These are phyloP conservation scores for Otolemur crassicaudatus DNA, from an alignment of 2,797 vertebrate genomes.

Conservation along the genomic window DNA sequence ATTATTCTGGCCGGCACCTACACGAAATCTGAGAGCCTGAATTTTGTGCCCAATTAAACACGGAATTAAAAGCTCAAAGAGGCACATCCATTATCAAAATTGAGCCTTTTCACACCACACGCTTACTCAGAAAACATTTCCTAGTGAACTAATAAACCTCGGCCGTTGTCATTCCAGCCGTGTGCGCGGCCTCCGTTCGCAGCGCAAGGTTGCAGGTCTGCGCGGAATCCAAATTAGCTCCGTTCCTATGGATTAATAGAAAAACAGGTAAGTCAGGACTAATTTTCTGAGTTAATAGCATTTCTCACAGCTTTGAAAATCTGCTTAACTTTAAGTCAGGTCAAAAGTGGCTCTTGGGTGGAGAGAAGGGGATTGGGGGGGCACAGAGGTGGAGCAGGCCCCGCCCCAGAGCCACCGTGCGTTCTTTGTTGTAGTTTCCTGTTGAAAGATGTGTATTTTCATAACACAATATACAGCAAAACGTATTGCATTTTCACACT, in stretches of 20 bases:
- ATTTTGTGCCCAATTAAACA: slow-evolving; percentile 81
- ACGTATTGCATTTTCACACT: not conserved
- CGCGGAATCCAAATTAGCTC: slow-evolving; percentile 74
- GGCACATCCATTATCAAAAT: slow-evolving; percentile 77
- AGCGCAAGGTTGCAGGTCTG: slow-evolving; percentile 43
- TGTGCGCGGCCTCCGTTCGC: not conserved
- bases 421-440: not conserved
- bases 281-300: slow-evolving; percentile 69
- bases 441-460: not conserved
- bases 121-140: slow-evolving; percentile 66
- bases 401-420: accelerated
- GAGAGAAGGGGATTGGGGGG: not conserved
- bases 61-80: slow-evolving; percentile 76
- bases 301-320: slow-evolving; percentile 67
- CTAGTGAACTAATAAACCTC: slow-evolving; percentile 54
- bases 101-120: slow-evolving; percentile 74
- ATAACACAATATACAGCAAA: not conserved
- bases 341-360: slow-evolving; percentile 52
- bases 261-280: slow-evolving; percentile 69
- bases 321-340: slow-evolving; percentile 61
- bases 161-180: slow-evolving; percentile 48
- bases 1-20: slow-evolving; percentile 66
- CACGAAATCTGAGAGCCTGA: slow-evolving; percentile 57
- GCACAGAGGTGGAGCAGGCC: not conserved
- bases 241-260: slow-evolving; percentile 57